Percentiles rank a stretch among this genome's conserved stretches.
These are phyloP conservation scores for Mugil cephalus DNA, from an alignment of 2,113 vertebrate species.

Conservation along the genomic window DNA sequence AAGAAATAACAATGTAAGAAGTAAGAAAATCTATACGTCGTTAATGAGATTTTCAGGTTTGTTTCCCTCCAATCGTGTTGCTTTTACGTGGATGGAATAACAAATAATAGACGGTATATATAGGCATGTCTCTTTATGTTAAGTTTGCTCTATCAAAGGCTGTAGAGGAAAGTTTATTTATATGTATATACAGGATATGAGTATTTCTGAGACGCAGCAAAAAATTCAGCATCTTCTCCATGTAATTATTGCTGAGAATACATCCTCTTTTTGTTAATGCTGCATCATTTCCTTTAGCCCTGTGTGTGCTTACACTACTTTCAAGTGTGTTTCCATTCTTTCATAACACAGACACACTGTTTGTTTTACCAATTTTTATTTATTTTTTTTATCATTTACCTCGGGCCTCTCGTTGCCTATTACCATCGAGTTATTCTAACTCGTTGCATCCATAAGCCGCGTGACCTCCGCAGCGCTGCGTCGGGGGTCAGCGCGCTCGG, in stretches of 20 bases:
- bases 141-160: not conserved
- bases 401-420: constrained; percentile 12
- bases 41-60: constrained; percentile 53
- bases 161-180: not conserved
- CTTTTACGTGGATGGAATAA: constrained; percentile 32
- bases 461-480: constrained; percentile 18
- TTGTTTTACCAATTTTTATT: constrained; percentile 40
- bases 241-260: constrained; percentile 4
- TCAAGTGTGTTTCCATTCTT: constrained; percentile 21
- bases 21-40: constrained; percentile 51
- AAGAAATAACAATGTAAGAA: constrained; percentile 27
- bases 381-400: constrained; percentile 33
- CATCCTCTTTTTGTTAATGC: not conserved
- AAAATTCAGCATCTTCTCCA: not conserved
- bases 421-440: constrained; percentile 24
- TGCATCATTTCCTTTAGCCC: not conserved
- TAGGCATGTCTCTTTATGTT: not conserved
- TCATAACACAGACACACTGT: not conserved
- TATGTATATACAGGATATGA: too few relatives aligned
- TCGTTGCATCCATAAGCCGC: constrained; percentile 32
- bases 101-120: constrained; percentile 21
- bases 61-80: constrained; percentile 1
- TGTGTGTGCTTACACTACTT: not conserved
- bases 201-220: not conserved
- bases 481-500: constrained; percentile 15